These are phyloP conservation scores for Hedychridium roseum DNA, from an alignment of 2,888 invertebrate genomes.

Conservation along the genomic window DNA sequence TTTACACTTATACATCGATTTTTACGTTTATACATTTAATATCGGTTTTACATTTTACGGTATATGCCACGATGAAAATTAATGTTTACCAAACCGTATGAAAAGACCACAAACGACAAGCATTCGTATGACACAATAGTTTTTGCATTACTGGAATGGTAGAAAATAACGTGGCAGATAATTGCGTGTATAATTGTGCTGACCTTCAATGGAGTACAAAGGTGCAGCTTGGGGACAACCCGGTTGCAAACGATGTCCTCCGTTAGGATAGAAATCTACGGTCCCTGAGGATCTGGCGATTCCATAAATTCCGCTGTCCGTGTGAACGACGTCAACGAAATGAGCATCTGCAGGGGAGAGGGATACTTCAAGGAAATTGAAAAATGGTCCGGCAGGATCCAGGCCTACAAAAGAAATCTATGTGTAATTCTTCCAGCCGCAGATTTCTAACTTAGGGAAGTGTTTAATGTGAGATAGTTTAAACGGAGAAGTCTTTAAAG, in stretches of 20 bases:
- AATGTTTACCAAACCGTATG: background rate
- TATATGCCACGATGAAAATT: background rate
- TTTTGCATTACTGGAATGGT: background rate
- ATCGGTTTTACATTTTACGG: background rate
- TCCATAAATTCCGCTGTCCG: constrained; percentile 65
- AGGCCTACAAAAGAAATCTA: constrained; percentile 57
- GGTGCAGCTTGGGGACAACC: constrained; percentile 56
- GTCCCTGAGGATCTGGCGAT: constrained; percentile 52
- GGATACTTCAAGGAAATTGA: constrained; percentile 56
- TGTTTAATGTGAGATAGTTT: too few species aligned
- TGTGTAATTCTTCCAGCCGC: too few species aligned
- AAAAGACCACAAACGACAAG: too few species aligned
- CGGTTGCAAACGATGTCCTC: constrained; percentile 64
- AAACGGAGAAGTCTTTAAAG: too few species aligned
- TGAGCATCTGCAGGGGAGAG: constrained; percentile 57
- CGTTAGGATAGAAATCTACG: constrained; percentile 67
- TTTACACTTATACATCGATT: background rate
- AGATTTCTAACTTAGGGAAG: too few species aligned
- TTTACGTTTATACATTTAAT: background rate
- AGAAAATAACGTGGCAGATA: background rate
- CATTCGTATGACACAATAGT: background rate
- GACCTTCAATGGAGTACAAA: constrained; percentile 17
- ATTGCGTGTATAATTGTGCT: background rate
- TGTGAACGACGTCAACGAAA: constrained; percentile 67
- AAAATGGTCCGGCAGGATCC: constrained; percentile 66